Evolutionary conservation across 53 echinoderm and acorn worm species (phyloP).

Genomic region (Crossaster papposus): DNA sequence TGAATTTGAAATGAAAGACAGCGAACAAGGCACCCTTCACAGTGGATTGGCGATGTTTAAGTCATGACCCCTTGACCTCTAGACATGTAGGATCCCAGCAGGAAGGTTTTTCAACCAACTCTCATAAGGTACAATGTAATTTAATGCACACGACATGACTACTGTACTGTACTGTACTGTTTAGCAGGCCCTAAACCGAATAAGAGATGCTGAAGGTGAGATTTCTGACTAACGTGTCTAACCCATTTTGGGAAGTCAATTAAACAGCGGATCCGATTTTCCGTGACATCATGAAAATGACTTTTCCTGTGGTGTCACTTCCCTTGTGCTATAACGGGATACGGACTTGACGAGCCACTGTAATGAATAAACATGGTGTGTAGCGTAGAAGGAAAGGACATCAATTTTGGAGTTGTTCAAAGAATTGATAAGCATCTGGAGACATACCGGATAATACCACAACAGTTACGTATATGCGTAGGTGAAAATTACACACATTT

Average conservation of each 20-base stretch:
- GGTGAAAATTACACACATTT: neutral
- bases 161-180: too few relatives aligned
- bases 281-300: constrained; percentile 22
- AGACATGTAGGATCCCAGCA: neutral
- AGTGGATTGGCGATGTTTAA: neutral
- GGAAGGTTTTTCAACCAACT: neutral
- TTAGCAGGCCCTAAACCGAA: too few relatives aligned
- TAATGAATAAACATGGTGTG: neutral
- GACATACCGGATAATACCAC: constrained; percentile 21
- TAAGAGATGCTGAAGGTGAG: neutral
- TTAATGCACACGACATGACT: neutral
- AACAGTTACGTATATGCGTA: neutral
- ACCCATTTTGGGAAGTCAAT: neutral
- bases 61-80: constrained; percentile 6
- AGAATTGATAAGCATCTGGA: constrained; percentile 44
- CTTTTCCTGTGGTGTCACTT: constrained; percentile 45
- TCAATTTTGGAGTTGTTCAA: constrained; percentile 21
- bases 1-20: neutral
- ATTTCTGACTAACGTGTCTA: neutral
- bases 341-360: neutral
- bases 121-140: neutral
- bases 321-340: constrained; percentile 15
- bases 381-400: neutral
- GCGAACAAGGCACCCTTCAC: neutral
- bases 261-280: constrained; percentile 6